These are phyloP conservation scores for Colossoma macropomum DNA, from an alignment of 2,113 vertebrate species.

Conservation along the genomic window DNA sequence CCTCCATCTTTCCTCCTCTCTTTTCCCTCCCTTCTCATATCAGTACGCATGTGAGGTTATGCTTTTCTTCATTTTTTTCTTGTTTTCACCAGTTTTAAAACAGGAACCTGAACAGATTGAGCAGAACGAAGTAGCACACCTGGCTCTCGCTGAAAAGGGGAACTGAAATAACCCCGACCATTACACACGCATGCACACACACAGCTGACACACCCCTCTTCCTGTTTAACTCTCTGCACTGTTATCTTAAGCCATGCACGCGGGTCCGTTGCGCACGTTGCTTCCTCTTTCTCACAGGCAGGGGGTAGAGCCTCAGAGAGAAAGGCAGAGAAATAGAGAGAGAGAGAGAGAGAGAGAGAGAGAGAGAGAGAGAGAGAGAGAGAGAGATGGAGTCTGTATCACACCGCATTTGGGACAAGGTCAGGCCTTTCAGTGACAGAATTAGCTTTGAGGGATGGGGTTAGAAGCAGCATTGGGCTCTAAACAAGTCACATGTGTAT, in stretches of 20 bases:
- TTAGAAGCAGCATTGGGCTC: background rate
- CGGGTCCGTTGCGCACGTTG: constrained; percentile 54
- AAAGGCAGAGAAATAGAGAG: background rate
- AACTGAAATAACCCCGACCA: constrained; percentile 39
- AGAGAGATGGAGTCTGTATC: background rate
- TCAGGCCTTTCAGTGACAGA: background rate
- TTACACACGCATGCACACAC: constrained; percentile 13
- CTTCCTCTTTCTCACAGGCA: constrained; percentile 68
- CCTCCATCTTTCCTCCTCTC: background rate
- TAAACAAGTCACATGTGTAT: background rate
- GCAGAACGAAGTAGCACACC: constrained; percentile 25
- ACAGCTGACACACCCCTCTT: constrained; percentile 58
- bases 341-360: background rate
- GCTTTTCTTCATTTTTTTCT: background rate
- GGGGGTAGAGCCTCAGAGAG: background rate
- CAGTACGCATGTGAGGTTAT: background rate
- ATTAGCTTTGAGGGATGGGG: background rate
- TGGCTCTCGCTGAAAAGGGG: constrained; percentile 26
- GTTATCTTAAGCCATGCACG: constrained; percentile 65
- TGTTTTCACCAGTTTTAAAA: background rate
- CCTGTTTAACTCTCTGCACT: constrained; percentile 64
- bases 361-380: background rate
- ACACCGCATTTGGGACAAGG: background rate
- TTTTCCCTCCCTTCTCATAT: background rate
- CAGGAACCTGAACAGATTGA: constrained; percentile 9